phyloP scores from a whole-genome alignment of 2,797 vertebrate genomes.

The Psittacula derbiana region DNA sequence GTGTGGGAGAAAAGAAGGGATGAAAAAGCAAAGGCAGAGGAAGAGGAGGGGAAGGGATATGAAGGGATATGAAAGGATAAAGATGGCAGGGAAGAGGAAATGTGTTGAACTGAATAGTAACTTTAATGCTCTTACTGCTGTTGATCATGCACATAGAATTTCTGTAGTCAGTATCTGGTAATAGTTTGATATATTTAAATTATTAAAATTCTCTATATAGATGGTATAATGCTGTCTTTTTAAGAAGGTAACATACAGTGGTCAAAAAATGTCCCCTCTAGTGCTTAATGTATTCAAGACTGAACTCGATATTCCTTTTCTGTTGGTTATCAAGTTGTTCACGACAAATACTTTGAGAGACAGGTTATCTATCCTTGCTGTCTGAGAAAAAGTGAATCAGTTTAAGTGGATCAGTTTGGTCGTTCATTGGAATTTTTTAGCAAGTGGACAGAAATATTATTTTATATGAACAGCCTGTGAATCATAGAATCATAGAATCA shows the following conservation, averaged over 20 bases:
- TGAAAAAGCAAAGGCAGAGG: conserved; percentile 32
- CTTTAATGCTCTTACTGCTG: background rate
- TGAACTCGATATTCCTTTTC: background rate
- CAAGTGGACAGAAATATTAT: background rate
- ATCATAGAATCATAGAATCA: background rate
- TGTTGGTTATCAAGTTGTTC: background rate
- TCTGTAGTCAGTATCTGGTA: background rate
- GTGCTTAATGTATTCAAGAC: background rate
- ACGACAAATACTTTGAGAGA: background rate
- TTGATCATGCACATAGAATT: background rate
- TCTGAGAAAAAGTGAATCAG: background rate
- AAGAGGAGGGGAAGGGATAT: conserved; percentile 19
- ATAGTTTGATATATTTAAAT: background rate
- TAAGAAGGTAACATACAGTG: background rate
- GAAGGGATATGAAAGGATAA: conserved; percentile 32
- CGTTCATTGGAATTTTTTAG: background rate
- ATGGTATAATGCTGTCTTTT: background rate
- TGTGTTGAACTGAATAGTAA: background rate
- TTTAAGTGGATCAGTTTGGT: background rate
- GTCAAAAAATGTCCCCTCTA: background rate
- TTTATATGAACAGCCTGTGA: background rate
- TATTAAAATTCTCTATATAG: background rate
- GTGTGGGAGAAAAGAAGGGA: conserved; percentile 46
- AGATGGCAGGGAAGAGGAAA: conserved; percentile 8
- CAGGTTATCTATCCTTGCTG: background rate